Conservation (phyloP, 2,797 vertebrate species). For the Picus viridis region DNA sequence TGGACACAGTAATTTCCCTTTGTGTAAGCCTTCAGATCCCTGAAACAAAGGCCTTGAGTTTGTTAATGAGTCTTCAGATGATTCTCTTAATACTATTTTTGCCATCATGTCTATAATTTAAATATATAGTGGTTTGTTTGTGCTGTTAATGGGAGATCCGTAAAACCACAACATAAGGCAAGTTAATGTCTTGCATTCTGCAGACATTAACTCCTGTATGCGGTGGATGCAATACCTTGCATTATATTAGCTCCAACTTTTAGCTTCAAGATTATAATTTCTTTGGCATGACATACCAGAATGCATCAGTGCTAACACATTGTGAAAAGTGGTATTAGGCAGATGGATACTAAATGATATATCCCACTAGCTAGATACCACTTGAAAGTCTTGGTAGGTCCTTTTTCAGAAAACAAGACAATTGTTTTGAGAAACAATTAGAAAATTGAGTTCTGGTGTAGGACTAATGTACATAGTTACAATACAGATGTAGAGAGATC, state of each 20-base stretch:
- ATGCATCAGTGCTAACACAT: neutral
- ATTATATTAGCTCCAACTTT: neutral
- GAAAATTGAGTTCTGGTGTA: too few relatives aligned
- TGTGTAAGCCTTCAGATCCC: neutral
- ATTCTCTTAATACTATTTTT: neutral
- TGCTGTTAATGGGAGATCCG: neutral
- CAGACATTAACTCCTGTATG: neutral
- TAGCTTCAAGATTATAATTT: neutral
- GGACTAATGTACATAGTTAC: neutral
- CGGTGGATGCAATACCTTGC: neutral
- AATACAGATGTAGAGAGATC: neutral
- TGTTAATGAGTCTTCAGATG: neutral
- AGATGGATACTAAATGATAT: neutral
- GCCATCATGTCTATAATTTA: neutral
- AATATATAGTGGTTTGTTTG: neutral
- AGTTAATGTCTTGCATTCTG: neutral
- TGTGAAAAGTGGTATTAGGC: neutral
- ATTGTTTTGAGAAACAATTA: neutral
- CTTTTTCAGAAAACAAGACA: neutral
- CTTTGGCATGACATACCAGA: neutral
- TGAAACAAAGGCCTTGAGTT: neutral
- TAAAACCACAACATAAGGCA: neutral
- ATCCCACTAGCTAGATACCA: neutral
- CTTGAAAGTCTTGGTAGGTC: neutral
- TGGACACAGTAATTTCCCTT: neutral